phyloP scores from a whole-genome alignment of 2,888 invertebrate species.

The Phrixothrix hirtus region DNA sequence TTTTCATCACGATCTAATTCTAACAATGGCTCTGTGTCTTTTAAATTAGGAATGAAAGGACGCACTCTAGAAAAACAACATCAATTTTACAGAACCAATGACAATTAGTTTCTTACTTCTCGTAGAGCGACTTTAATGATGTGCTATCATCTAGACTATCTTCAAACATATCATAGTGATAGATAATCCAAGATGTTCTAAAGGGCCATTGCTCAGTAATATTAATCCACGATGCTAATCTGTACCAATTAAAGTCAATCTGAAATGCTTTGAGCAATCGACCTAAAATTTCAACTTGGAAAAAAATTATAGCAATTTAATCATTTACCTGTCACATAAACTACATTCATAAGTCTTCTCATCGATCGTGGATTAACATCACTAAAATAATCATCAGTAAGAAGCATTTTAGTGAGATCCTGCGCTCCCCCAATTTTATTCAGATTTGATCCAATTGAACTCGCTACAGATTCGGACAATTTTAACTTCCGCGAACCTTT shows the following conservation, averaged over 20 bases:
- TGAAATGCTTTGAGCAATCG: conserved; percentile 96
- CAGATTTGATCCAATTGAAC: conserved; percentile 86
- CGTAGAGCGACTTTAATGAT: conserved; percentile 88
- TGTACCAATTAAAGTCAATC: conserved; percentile 99
- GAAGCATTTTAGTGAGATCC: conserved; percentile 74
- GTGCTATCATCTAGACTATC: conserved; percentile 83
- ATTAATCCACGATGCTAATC: conserved; percentile 97
- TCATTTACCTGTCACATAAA: conserved; percentile 83
- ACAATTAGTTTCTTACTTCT: conserved; percentile 71
- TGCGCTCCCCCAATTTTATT: conserved; percentile 78
- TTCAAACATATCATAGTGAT: conserved; percentile 89
- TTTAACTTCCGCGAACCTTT: conserved; percentile 74
- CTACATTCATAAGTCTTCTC: conserved; percentile 94
- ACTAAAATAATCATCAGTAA: conserved; percentile 98
- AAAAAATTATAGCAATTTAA: neutral
- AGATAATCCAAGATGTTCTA: conserved; percentile 95
- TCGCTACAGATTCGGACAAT: conserved; percentile 86
- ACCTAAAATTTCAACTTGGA: conserved; percentile 61
- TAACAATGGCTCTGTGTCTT: conserved; percentile 85
- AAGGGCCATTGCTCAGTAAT: conserved; percentile 99
- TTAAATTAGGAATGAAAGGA: conserved; percentile 77
- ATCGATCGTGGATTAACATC: conserved; percentile 98
- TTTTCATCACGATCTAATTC: conserved; percentile 94
- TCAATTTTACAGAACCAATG: neutral
- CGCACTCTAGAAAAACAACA: conserved; percentile 66